Conservation (phyloP, 2,888 invertebrate genomes). For the Drosophila paracracens region DNA sequence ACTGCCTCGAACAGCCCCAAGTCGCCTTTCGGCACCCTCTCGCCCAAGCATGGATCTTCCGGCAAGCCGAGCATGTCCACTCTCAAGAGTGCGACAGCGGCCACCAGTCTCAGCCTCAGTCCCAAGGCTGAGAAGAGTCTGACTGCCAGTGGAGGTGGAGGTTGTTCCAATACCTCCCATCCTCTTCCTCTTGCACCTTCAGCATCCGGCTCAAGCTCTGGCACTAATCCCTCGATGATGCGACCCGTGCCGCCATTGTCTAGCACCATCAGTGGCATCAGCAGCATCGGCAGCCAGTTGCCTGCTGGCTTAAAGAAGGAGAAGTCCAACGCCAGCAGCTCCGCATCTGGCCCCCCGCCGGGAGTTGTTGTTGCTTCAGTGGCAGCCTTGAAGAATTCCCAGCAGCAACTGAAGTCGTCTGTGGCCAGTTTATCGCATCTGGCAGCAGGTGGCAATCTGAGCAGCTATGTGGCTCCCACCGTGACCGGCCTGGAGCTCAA, state of each 20-base stretch:
- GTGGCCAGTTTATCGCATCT: constrained; percentile 70
- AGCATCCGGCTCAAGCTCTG: constrained; percentile 4
- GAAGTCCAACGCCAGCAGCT: constrained; percentile 29
- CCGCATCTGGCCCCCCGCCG: constrained; percentile 20
- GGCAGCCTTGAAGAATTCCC: constrained; percentile 68
- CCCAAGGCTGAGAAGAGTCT: constrained; percentile 78
- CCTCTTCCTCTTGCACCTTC: constrained; percentile 18
- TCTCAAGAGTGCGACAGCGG: constrained; percentile 89
- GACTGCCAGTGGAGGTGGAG: constrained; percentile 29
- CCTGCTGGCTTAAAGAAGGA: constrained; percentile 43
- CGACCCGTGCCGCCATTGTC: constrained; percentile 85
- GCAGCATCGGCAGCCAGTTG: constrained; percentile 36
- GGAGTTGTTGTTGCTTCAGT: constrained; percentile 61
- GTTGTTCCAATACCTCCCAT: constrained; percentile 12
- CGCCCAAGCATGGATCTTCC: constrained; percentile 91
- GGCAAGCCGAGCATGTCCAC: constrained; percentile 96
- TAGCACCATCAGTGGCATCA: constrained; percentile 64
- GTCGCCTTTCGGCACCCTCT: constrained; percentile 90
- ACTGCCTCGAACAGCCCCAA: constrained; percentile 91
- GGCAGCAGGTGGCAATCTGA: constrained; percentile 62
- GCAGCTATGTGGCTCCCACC: constrained; percentile 47
- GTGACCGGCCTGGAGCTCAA: constrained; percentile 65
- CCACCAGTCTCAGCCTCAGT: constrained; percentile 80
- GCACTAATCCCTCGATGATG: constrained; percentile 51
- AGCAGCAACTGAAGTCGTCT: constrained; percentile 68